Conservation (phyloP, 2,113 vertebrate species). For the Dromiciops gliroides region DNA sequence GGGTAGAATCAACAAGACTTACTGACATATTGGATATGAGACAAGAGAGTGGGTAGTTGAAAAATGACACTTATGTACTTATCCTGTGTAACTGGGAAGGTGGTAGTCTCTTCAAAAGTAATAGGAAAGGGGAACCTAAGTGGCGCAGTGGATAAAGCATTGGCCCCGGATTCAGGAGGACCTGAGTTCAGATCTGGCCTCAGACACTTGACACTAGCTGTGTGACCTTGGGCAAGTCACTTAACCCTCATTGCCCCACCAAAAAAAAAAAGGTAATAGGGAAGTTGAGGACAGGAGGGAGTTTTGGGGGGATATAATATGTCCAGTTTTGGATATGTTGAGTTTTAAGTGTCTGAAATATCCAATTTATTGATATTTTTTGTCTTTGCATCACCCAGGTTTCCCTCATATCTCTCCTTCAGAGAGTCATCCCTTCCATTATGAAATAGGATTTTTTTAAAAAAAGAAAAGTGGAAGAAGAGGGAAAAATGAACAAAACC, state of each 20-base stretch:
- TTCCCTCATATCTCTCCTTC: not conserved
- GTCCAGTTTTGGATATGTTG: not conserved
- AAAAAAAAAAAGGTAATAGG: not conserved
- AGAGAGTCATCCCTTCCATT: not conserved
- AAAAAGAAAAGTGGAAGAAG: not conserved
- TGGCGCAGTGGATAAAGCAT: no score
- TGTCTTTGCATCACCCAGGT: not conserved
- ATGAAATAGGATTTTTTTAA: not conserved
- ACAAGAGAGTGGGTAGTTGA: not conserved
- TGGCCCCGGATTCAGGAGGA: no score
- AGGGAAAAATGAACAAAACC: not conserved
- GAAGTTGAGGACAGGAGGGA: not conserved
- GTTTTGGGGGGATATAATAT: not conserved
- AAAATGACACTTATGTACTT: not conserved
- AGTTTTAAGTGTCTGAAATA: not conserved
- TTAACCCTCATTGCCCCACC: no score
- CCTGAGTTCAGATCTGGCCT: no score
- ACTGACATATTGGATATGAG: not conserved
- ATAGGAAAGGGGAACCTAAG: no score
- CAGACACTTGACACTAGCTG: no score
- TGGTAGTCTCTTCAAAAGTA: not conserved
- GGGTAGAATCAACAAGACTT: not conserved
- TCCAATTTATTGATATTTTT: not conserved
- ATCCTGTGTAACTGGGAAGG: not conserved
- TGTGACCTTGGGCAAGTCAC: no score